A percentile compares a stretch with the other conserved stretches of the same genome.
phyloP scores from a whole-genome alignment of 1,140 invertebrate species.

The Cyclina sinensis region DNA sequence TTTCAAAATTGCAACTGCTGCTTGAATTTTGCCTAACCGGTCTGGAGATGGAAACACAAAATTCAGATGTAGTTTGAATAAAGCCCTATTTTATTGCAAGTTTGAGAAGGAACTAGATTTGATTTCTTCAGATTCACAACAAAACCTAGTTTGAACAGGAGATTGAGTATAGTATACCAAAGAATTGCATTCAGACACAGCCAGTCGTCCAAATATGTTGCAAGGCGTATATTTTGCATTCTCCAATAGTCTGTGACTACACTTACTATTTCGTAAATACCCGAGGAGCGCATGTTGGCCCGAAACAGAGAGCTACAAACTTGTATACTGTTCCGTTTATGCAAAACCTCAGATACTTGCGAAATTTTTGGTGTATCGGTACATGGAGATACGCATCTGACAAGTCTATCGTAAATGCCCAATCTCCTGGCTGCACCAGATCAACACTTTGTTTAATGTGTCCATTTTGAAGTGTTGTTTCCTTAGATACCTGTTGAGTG shows the following conservation, averaged over 20 bases:
- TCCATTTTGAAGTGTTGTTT: conserved; percentile 58
- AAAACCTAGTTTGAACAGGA: no score
- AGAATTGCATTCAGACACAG: no score
- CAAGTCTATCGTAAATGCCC: conserved; percentile 1
- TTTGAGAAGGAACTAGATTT: no score
- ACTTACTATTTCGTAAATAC: conserved; percentile 25
- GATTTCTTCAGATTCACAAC: no score
- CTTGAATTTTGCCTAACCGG: no score
- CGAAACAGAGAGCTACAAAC: no score
- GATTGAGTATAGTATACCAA: no score
- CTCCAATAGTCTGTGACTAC: conserved; percentile 34
- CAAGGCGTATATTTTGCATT: not conserved
- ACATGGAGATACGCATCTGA: conserved; percentile 41
- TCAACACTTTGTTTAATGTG: conserved; percentile 6
- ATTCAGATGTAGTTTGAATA: no score
- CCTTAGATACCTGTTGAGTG: conserved; percentile 43
- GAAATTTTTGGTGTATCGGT: not conserved
- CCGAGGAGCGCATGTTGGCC: conserved; percentile 35
- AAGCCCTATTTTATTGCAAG: no score
- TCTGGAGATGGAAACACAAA: no score
- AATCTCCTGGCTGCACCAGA: conserved; percentile 28
- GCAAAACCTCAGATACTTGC: conserved; percentile 34
- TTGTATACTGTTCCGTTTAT: conserved; percentile 26
- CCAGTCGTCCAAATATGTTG: no score
- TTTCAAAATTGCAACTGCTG: no score